Base-by-base conservation (phyloP, 2,888 invertebrate genomes). In the Cecidostiba fungosa region DNA sequence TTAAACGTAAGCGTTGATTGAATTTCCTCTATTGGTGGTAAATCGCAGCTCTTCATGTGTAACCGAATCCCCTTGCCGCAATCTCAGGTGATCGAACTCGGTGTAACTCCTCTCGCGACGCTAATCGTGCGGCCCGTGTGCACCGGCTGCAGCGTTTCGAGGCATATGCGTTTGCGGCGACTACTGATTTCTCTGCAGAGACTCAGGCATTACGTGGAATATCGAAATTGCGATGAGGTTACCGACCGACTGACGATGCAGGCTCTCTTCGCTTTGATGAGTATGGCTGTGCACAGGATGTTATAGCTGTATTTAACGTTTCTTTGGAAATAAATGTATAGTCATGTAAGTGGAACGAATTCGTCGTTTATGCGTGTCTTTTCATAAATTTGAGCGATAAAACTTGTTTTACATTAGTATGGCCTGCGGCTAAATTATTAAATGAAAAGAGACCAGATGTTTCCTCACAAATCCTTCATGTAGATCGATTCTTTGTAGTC, bases 81-180 rank as follows among this genome's bases (percentile, higher is more conserved):
- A 82, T 82, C 81, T 81, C 74, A 82, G 81, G 74, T 82, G 62
- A 82, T 82, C 81, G 81, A 82, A 66, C 73, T 32, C 62, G 19
- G 50, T 29, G 79, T 23, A 69, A 23, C 14, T 43, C n/a, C 39
- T 36, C 14, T 54, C 39, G 73, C 29, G 70, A 32, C 5, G 79
- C 47, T 36, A 78, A 78, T 78, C 23, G 29, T 29, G 77, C 36
- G 5, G 16, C 29, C 10, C 62, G 39, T 59, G 39, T 59, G 26
- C 54, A 59, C 54, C 54, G 23, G n/a, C 73, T 73, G 29, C 32
- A 23, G 19, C 23, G 77, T 59, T 54, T 76, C 32, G 59, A 36
- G 3, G 14, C 2, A 14, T 26, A 26, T 2, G 29, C 12, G 16
- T n/a, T 66, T 66, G 66, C 29, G 29, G 66, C 8, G 26, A 54